Evolutionary conservation across 2,888 invertebrate genomes (phyloP), one percentile per base, ranked within the genome.

Genomic region (Dryococelus australis): DNA sequence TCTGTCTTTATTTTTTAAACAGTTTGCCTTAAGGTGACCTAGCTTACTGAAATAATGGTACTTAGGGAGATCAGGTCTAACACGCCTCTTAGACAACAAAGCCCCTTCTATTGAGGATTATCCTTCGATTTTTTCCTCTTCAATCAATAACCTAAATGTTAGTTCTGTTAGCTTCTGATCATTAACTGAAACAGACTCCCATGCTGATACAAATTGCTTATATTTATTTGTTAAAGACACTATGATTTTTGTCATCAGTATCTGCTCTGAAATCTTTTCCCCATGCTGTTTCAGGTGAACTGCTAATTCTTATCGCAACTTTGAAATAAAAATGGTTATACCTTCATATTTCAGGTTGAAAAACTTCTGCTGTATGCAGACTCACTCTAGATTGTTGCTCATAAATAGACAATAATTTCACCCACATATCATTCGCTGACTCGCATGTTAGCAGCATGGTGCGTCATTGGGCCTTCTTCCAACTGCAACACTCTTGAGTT

Each of bases 331-430:
- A 8, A 65, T 65, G 20, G 65, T 20, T 65, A 16, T 20, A 65
- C 65, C 65, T 24, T 65, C 65, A 65, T 65, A 65, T 24, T 65
- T 65, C 16, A n/a, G 20, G 65, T 65, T 65, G n/a, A 65, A 65
- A 65, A 65, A 65, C n/a, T 65, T 65, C 65, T 65, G 65, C n/a
- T 65, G 65, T 65, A 24, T 65, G 65, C 65, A 65, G 65, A 20
- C 65, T 65, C 16, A 65, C 65, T 24, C 16, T 24, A 24, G 65
- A 65, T 24, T 65, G 65, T 65, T 65, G 65, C 65, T 65, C 65
- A n/a, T 65, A 24, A 8, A 65, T n/a, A 24, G 65, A 65, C n/a
- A 65, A 65, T n/a, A 65, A n/a, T 24, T 65, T 65, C 16, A 65
- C 65, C 65, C 65, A 65, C 65, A 65, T 65, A 12, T 65, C 65